A percentile compares a stretch with the other conserved stretches of the same genome.
Evolutionary conservation across 2,888 invertebrate species (phyloP).

Genomic region (Mesopsocus fuscifrons): DNA sequence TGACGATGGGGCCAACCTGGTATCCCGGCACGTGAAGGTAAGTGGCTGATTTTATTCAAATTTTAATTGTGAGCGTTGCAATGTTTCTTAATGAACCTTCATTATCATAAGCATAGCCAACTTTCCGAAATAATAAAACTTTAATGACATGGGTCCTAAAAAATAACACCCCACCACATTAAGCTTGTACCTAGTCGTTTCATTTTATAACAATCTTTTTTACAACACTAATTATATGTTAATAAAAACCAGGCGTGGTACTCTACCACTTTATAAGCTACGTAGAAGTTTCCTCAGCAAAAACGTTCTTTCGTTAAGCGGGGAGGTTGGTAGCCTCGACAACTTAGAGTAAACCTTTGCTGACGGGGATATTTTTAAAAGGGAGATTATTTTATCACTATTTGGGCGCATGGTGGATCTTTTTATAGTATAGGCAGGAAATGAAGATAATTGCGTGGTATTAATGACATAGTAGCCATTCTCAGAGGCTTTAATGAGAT

Average conservation of each 20-base stretch:
- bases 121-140: constrained; percentile 5
- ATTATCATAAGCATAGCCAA: neutral
- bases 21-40: too few relatives aligned
- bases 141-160: neutral
- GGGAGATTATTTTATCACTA: too few relatives aligned
- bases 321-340: too few relatives aligned
- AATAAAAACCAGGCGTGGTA: constrained; percentile 10
- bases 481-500: constrained; percentile 7
- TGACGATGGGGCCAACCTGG: too few relatives aligned
- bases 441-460: neutral
- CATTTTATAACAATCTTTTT: neutral
- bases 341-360: neutral
- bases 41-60: too few relatives aligned
- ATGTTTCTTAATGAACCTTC: too few relatives aligned
- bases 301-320: too few relatives aligned
- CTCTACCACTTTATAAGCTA: constrained; percentile 8
- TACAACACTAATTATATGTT: constrained; percentile 9
- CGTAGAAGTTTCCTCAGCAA: too few relatives aligned
- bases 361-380: neutral
- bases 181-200: neutral
- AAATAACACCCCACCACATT: neutral
- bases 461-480: constrained; percentile 10
- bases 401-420: neutral
- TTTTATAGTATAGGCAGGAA: neutral
- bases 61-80: too few relatives aligned